Evolutionary conservation across 2,888 invertebrate genomes (phyloP).

Genomic region (Cerastis leucographa): DNA sequence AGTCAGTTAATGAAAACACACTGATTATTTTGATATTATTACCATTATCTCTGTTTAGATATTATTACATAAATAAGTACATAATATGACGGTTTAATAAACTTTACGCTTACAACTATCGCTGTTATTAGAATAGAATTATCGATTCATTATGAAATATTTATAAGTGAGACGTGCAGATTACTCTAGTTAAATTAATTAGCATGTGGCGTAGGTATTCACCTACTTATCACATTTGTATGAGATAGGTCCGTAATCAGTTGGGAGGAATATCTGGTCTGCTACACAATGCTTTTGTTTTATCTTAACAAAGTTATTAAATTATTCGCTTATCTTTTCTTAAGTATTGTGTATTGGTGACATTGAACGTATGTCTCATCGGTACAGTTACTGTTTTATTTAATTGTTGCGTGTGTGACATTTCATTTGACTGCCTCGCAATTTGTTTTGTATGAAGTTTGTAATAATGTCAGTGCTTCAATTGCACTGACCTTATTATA

Average conservation of each 20-base stretch:
- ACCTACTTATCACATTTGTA: conserved; percentile 48
- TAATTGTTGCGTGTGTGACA: conserved; percentile 20
- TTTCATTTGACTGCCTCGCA: neutral
- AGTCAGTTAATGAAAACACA: neutral
- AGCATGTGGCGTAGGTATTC: conserved; percentile 32
- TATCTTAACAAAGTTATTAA: conserved; percentile 57
- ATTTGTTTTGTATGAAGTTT: neutral
- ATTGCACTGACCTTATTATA: neutral
- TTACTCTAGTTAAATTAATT: conserved; percentile 52
- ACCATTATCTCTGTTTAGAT: conserved; percentile 2
- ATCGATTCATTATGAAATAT: conserved; percentile 44
- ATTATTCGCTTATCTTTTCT: conserved; percentile 58
- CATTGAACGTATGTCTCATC: conserved; percentile 56
- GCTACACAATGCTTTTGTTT: conserved; percentile 50
- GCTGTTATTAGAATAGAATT: conserved; percentile 46
- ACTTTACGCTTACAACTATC: conserved; percentile 31
- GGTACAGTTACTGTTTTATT: conserved; percentile 46
- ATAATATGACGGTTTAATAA: conserved; percentile 21
- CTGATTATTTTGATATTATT: conserved; percentile 16
- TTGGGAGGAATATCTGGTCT: conserved; percentile 33
- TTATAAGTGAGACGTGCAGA: conserved; percentile 46
- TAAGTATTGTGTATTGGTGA: conserved; percentile 58
- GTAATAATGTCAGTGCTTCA: too few species aligned
- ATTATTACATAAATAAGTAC: neutral
- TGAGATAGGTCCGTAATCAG: conserved; percentile 49